These are phyloP conservation scores for Onychomys arenicola DNA, from an alignment of 2,797 vertebrate species.

Conservation along the genomic window DNA sequence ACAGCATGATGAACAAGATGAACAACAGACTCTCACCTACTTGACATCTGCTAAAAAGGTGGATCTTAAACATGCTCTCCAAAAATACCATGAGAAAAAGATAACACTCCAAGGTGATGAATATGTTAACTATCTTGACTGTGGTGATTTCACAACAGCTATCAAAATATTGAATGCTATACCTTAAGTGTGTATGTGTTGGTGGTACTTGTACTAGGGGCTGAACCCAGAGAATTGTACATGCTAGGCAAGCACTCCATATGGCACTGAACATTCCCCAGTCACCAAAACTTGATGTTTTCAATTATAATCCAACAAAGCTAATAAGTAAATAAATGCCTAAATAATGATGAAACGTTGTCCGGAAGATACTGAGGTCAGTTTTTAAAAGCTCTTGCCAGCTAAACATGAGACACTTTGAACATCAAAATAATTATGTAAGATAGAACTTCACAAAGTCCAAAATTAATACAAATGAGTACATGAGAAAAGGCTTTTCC, in stretches of 20 bases:
- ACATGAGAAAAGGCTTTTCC: neutral
- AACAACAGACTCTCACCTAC: neutral
- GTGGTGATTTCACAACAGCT: neutral
- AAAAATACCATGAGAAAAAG: neutral
- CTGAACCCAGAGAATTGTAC: neutral
- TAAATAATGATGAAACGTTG: neutral
- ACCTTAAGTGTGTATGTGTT: neutral
- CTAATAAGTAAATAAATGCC: neutral
- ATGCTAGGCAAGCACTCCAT: neutral
- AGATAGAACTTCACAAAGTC: slow-evolving; percentile 12
- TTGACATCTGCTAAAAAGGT: neutral
- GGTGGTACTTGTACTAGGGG: neutral
- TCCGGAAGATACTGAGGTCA: neutral
- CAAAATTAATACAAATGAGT: neutral
- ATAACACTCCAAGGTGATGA: neutral
- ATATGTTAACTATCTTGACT: neutral
- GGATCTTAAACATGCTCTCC: neutral
- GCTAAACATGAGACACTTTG: slow-evolving; percentile 25
- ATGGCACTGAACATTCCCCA: neutral
- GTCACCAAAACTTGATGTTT: neutral
- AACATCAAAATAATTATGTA: slow-evolving; percentile 51
- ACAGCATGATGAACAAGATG: neutral
- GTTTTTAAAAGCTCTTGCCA: neutral
- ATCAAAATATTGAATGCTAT: neutral
- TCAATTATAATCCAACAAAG: neutral